Conservation (phyloP, 92 coral and sea anemone species). For the Epizoanthus illoricatus region DNA sequence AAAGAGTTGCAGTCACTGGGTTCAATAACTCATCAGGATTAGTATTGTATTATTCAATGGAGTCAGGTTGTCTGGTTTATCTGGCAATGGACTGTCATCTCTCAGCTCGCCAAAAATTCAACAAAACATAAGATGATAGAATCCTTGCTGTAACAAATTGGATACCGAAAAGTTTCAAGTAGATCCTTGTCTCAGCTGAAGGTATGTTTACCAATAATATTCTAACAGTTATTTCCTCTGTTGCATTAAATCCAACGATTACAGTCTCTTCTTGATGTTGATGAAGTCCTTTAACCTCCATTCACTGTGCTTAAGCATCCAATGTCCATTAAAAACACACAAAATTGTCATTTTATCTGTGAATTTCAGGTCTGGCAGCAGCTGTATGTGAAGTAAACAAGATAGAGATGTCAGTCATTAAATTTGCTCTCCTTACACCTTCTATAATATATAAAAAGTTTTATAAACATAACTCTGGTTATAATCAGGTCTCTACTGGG, state of each 20-base stretch:
- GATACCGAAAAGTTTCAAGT: background rate
- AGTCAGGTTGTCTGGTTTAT: constrained; percentile 34
- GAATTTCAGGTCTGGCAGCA: constrained; percentile 87
- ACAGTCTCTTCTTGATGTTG: constrained; percentile 47
- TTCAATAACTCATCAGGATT: too few species aligned
- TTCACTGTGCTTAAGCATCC: constrained; percentile 86
- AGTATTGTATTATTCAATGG: background rate
- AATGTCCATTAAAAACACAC: constrained; percentile 95
- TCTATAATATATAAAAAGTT: background rate
- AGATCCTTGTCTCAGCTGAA: background rate
- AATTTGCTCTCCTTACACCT: background rate
- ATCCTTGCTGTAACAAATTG: background rate
- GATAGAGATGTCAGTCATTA: background rate
- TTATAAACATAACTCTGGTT: background rate
- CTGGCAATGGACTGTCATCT: background rate
- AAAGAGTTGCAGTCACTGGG: too few species aligned
- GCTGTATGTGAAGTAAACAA: constrained; percentile 47
- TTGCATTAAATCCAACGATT: background rate
- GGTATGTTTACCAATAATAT: background rate
- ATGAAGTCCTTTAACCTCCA: constrained; percentile 77
- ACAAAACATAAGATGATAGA: background rate
- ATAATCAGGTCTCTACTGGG: background rate
- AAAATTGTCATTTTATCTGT: constrained; percentile 87
- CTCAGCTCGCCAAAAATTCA: background rate
- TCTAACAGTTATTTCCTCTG: background rate